These are phyloP conservation scores for Choreutis nemorana DNA, from an alignment of 2,888 invertebrate species.

Conservation along the genomic window DNA sequence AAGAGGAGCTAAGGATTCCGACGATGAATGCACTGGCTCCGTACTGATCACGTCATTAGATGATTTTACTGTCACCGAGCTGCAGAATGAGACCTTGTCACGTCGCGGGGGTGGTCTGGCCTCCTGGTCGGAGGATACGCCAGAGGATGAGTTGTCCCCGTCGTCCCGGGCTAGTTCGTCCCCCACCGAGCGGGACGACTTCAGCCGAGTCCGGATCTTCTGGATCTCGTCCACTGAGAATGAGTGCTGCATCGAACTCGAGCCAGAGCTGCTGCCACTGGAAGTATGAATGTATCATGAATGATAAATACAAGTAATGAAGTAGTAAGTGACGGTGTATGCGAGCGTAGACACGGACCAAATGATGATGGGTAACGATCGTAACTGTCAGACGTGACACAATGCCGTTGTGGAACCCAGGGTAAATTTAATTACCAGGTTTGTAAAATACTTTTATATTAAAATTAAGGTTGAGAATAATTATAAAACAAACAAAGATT, in stretches of 20 bases:
- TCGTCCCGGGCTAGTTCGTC: slow-evolving; percentile 82
- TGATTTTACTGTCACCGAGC: slow-evolving; percentile 58
- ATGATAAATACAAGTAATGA: too few species aligned
- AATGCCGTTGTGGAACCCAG: too few species aligned
- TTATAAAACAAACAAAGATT: too few species aligned
- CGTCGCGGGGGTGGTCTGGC: slow-evolving; percentile 38
- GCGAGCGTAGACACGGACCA: too few species aligned
- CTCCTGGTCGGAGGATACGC: slow-evolving; percentile 87
- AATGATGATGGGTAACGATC: too few species aligned
- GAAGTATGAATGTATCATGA: slow-evolving; percentile 16
- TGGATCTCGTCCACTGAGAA: slow-evolving; percentile 91
- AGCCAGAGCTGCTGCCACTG: slow-evolving; percentile 78
- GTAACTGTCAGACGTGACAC: too few species aligned
- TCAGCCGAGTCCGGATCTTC: slow-evolving; percentile 83
- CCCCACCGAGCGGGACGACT: slow-evolving; percentile 87
- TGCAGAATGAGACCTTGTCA: slow-evolving; percentile 60
- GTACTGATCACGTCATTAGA: slow-evolving; percentile 62
- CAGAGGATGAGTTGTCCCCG: slow-evolving; percentile 88
- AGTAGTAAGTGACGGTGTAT: too few species aligned
- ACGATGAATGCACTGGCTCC: slow-evolving; percentile 59
- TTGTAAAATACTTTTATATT: too few species aligned
- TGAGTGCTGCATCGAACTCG: slow-evolving; percentile 82
- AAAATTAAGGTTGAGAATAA: too few species aligned
- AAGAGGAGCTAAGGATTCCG: slow-evolving; percentile 47
- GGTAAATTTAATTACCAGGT: too few species aligned